Evolutionary conservation across 2,113 vertebrate species (phyloP), one percentile per base, ranked within the genome.

Genomic region (Paradisaea rubra): DNA sequence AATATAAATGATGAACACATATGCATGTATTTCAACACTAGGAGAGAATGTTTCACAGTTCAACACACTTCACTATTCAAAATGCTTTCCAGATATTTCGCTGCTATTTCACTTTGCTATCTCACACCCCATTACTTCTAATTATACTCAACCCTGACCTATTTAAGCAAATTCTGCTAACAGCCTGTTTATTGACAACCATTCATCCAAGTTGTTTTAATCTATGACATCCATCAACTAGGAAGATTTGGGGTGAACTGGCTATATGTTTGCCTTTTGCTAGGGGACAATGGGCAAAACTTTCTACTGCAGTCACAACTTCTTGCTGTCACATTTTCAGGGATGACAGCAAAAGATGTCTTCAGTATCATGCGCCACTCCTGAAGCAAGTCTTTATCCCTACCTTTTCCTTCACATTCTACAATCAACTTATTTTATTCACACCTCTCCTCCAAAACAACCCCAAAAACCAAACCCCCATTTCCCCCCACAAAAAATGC

Each of bases 1-100:
- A 86, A 84, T 91, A 68, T 88, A 95, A 93, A 86, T 88, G 33
- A 91, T 65, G 35, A 91, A 88, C 63, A 81, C 49, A 92, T 86
- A 97, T 76, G 91, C 60, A 95, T 88, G 52, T 39, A 70, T 88
- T 94, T 94, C 72, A 94, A 50, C 89, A 93, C 86, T 21, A 86
- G 14, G 25, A 80, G 35, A 80, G 44, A 89, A 94, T 80, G 59
- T 85, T 89, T 94, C 89, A 80, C 93, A 94, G 87, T 57, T 39
- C 91, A 96, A 92, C 81, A 94, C 57, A n/a, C 70, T 93, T 92
- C 63, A 63, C 22, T 66, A 47, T 61, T 90, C 76, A 81, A 94
- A 95, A 88, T 33, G 21, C 49, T 90, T 86, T 66, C 61, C 79
- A 71, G 80, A 78, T 91, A 93, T 74, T 90, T 70, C 4, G 1